A percentile compares a stretch with the other conserved stretches of the same genome.
Conservation (phyloP, 2,113 vertebrate species). For the Nanorana parkeri region DNA sequence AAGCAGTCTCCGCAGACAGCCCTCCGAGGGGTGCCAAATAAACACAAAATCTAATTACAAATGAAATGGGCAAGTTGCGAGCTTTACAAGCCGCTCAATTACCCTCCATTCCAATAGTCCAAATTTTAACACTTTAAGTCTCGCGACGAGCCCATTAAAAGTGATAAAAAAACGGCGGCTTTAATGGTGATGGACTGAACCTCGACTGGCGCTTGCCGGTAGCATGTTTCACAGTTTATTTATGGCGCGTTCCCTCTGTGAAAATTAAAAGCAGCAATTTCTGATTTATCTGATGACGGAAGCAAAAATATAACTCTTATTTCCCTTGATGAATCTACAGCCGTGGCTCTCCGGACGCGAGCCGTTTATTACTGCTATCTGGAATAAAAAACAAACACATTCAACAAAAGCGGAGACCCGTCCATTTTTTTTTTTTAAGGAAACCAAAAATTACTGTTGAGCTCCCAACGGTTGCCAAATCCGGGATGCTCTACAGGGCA, state of each 20-base stretch:
- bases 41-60: too few relatives aligned
- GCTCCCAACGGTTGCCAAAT: too few relatives aligned
- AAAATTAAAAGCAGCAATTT: slow-evolving; percentile 37
- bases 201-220: neutral
- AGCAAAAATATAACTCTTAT: slow-evolving; percentile 44
- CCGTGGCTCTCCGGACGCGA: neutral
- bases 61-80: neutral
- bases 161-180: neutral
- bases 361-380: slow-evolving; percentile 20
- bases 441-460: too few relatives aligned
- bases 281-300: slow-evolving; percentile 40
- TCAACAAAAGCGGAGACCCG: too few relatives aligned
- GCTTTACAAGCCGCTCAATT: neutral
- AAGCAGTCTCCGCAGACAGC: too few relatives aligned
- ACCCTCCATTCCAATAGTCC: neutral
- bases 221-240: slow-evolving; percentile 35
- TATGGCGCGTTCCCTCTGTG: slow-evolving; percentile 5
- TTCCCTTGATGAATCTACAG: slow-evolving; percentile 43
- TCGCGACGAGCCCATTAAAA: neutral
- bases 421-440: too few relatives aligned
- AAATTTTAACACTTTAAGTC: neutral
- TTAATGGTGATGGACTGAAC: slow-evolving; percentile 21
- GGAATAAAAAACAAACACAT: neutral
- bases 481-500: too few relatives aligned
- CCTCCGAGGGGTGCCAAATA: too few relatives aligned